phyloP scores from a whole-genome alignment of 2,888 invertebrate species.

The Halictus quadricinctus region DNA sequence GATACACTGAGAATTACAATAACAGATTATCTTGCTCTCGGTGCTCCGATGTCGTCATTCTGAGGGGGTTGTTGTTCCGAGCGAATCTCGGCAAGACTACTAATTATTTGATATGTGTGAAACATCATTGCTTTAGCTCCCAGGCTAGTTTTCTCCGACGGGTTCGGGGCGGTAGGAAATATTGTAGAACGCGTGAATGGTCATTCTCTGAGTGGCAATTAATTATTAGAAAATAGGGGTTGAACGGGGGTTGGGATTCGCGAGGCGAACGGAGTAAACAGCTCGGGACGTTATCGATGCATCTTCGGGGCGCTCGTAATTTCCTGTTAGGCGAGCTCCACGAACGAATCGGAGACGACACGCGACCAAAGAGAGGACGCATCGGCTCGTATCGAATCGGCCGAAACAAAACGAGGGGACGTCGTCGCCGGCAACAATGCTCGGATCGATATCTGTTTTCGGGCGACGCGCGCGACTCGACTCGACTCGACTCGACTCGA shows the following conservation, averaged over 20 bases:
- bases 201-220: neutral
- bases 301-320: slow-evolving; percentile 44
- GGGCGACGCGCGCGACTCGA: neutral
- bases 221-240: neutral
- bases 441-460: slow-evolving; percentile 53
- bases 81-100: too few relatives aligned
- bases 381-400: slow-evolving; percentile 12
- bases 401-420: slow-evolving; percentile 45
- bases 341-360: slow-evolving; percentile 36
- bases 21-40: too few relatives aligned
- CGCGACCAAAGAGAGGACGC: slow-evolving; percentile 20
- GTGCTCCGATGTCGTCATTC: too few relatives aligned
- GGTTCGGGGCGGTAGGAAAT: neutral
- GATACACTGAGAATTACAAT: too few relatives aligned
- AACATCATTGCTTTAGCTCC: too few relatives aligned
- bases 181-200: neutral
- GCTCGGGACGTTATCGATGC: slow-evolving; percentile 26
- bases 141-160: too few relatives aligned
- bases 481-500: neutral
- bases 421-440: slow-evolving; percentile 33
- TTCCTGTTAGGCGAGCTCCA: slow-evolving; percentile 42
- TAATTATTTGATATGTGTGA: too few relatives aligned
- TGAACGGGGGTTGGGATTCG: too few relatives aligned
- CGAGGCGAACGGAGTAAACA: slow-evolving; percentile 9
- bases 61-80: too few relatives aligned